Percentiles rank a stretch among this genome's conserved stretches.
Conservation (phyloP, 2,797 vertebrate species). For the Avahi laniger region DNA sequence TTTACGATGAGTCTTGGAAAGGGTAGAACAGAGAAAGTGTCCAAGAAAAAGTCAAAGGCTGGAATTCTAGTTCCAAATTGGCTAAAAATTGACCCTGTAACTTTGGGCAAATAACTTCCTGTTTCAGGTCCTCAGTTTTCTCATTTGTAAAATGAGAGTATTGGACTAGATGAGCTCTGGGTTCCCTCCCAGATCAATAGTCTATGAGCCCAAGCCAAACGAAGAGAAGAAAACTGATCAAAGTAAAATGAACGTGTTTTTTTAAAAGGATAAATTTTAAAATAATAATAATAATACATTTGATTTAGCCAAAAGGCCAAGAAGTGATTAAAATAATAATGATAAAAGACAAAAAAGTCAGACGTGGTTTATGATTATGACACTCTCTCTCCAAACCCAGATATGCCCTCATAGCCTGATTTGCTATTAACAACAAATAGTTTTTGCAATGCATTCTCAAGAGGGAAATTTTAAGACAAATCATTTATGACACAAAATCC, state of each 20-base stretch:
- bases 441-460: neutral
- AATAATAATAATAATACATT: neutral
- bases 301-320: too few species aligned
- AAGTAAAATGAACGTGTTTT: neutral
- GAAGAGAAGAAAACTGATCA: neutral
- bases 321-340: neutral
- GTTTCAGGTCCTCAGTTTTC: neutral
- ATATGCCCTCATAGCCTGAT: neutral
- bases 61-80: neutral
- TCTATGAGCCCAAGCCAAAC: neutral
- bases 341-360: constrained; percentile 30
- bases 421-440: neutral
- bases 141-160: neutral
- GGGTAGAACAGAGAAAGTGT: neutral
- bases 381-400: neutral
- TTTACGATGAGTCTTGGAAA: neutral
- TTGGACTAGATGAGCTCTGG: neutral
- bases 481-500: neutral
- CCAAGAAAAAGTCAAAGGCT: neutral
- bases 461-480: constrained; percentile 36
- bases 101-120: neutral
- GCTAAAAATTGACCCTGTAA: neutral
- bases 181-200: neutral
- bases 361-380: constrained; percentile 9
- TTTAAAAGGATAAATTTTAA: neutral